A percentile compares a stretch with the other conserved stretches of the same genome.
Evolutionary conservation across 2,888 invertebrate species (phyloP).

Genomic region (Scaeva pyrastri): DNA sequence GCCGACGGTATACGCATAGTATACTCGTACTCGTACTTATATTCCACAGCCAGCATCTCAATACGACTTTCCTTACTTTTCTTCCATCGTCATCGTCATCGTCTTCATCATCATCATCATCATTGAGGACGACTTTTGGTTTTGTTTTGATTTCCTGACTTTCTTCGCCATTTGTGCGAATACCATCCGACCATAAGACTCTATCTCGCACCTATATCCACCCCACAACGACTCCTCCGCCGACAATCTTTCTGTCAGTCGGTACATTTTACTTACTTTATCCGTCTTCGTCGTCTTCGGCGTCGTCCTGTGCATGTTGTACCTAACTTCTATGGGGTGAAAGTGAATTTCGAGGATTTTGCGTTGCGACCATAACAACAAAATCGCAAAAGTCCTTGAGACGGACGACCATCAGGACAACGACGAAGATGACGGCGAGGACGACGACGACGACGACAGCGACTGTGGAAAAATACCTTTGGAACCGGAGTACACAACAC

Average conservation of each 20-base stretch:
- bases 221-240: neutral
- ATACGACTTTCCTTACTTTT: constrained; percentile 26
- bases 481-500: constrained; percentile 15
- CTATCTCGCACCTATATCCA: neutral
- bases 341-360: constrained; percentile 46
- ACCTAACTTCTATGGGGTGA: constrained; percentile 49
- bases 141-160: constrained; percentile 72
- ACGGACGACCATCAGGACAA: constrained; percentile 58
- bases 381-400: constrained; percentile 68
- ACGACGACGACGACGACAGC: constrained; percentile 20
- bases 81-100: constrained; percentile 37
- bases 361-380: constrained; percentile 48
- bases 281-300: constrained; percentile 9
- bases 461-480: constrained; percentile 57
- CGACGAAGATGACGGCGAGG: constrained; percentile 32
- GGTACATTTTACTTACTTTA: constrained; percentile 46
- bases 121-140: constrained; percentile 61
- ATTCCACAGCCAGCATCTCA: neutral
- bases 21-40: constrained; percentile 20
- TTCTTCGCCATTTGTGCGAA: constrained; percentile 32
- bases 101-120: neutral
- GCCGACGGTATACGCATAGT: neutral
- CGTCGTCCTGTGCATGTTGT: constrained; percentile 49
- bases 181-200: constrained; percentile 6
- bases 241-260: constrained; percentile 35